Conservation (phyloP, 2,113 vertebrate genomes). For the Phaethon lepturus region DNA sequence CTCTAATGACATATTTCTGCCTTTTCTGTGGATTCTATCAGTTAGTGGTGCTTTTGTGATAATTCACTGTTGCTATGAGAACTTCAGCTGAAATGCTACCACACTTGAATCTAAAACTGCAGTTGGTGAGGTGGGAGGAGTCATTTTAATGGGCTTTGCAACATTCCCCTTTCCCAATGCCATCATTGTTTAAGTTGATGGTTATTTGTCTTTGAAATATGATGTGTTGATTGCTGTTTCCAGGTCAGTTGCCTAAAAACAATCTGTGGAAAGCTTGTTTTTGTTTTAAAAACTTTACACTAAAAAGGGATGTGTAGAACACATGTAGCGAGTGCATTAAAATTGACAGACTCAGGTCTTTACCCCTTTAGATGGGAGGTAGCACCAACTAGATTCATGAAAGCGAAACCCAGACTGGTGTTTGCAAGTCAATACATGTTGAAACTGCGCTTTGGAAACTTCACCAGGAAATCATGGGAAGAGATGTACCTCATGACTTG, state of each 20-base stretch:
- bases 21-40: background rate
- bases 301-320: fast-evolving
- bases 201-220: background rate
- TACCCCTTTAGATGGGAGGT: background rate
- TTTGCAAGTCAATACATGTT: background rate
- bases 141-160: background rate
- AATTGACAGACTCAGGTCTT: background rate
- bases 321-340: fast-evolving
- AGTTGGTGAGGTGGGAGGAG: background rate
- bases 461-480: fast-evolving
- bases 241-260: background rate
- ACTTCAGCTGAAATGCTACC: background rate
- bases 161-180: background rate
- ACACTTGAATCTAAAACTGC: background rate
- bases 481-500: background rate
- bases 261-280: background rate
- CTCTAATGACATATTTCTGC: background rate
- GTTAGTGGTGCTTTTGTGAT: background rate
- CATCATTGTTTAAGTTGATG: background rate
- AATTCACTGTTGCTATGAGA: background rate
- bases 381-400: fast-evolving
- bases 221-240: background rate
- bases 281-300: background rate
- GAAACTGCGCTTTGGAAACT: background rate
- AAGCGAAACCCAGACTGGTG: background rate